A percentile compares a stretch with the other conserved stretches of the same genome.
Evolutionary conservation across 2,888 invertebrate genomes (phyloP).

Genomic region (Glomeris marginata): DNA sequence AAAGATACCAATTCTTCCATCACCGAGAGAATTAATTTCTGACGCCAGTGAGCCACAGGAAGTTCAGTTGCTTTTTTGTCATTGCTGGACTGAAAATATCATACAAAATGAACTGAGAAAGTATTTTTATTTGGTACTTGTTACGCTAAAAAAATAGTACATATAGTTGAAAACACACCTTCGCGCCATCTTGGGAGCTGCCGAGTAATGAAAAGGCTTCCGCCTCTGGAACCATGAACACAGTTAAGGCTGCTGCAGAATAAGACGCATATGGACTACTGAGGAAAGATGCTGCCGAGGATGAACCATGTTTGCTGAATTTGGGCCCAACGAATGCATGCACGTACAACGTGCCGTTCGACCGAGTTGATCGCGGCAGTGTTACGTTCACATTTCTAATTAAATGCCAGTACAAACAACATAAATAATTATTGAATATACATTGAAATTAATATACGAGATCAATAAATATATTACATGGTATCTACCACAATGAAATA

Average conservation of each 20-base stretch:
- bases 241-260: conserved; percentile 51
- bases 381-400: conserved; percentile 39
- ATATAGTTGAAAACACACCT: neutral
- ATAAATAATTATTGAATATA: neutral
- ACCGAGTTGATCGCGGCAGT: conserved; percentile 55
- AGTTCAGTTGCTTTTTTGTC: conserved; percentile 20
- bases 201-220: conserved; percentile 36
- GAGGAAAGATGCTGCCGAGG: conserved; percentile 31
- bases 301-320: neutral
- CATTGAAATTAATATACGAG: neutral
- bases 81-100: neutral
- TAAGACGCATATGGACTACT: conserved; percentile 44
- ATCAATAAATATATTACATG: no score
- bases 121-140: no score
- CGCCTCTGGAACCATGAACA: conserved; percentile 56
- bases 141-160: no score
- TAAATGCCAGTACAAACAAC: neutral
- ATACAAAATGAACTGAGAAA: no score
- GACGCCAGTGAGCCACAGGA: conserved; percentile 61
- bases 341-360: conserved; percentile 70
- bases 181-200: neutral
- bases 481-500: no score
- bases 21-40: conserved; percentile 54
- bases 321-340: conserved; percentile 49
- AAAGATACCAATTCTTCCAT: conserved; percentile 55